These are phyloP conservation scores for Hephaestus fuliginosus DNA, from an alignment of 2,797 vertebrate genomes.

Conservation along the genomic window DNA sequence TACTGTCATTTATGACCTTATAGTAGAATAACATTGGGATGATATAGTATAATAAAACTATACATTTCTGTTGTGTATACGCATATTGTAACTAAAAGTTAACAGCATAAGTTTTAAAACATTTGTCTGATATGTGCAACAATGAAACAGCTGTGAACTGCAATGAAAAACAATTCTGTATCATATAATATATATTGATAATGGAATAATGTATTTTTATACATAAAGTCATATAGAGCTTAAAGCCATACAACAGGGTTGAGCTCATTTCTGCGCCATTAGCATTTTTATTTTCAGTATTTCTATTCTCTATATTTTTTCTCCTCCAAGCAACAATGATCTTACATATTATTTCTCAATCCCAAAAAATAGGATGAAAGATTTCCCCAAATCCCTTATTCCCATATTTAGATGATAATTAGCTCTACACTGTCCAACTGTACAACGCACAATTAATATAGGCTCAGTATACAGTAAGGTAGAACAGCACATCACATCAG, in stretches of 20 bases:
- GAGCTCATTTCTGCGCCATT: background rate
- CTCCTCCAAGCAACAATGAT: background rate
- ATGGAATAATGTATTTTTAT: background rate
- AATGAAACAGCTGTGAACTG: background rate
- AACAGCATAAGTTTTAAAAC: background rate
- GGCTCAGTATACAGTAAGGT: background rate
- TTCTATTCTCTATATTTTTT: background rate
- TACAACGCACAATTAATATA: background rate
- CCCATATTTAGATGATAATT: background rate
- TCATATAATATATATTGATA: background rate
- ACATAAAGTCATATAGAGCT: background rate
- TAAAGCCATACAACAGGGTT: too few relatives aligned
- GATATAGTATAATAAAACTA: background rate
- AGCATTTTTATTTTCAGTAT: background rate
- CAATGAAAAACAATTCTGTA: background rate
- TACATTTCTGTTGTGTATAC: background rate
- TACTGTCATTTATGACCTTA: background rate
- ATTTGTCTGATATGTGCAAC: background rate
- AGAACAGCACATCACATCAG: background rate
- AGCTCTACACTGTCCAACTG: background rate
- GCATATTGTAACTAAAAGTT: background rate
- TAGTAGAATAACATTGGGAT: background rate
- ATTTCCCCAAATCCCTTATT: background rate
- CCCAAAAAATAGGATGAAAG: background rate
- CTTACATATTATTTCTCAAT: background rate